phyloP scores from a whole-genome alignment of 1,140 invertebrate species.

The Euwallacea similis region DNA sequence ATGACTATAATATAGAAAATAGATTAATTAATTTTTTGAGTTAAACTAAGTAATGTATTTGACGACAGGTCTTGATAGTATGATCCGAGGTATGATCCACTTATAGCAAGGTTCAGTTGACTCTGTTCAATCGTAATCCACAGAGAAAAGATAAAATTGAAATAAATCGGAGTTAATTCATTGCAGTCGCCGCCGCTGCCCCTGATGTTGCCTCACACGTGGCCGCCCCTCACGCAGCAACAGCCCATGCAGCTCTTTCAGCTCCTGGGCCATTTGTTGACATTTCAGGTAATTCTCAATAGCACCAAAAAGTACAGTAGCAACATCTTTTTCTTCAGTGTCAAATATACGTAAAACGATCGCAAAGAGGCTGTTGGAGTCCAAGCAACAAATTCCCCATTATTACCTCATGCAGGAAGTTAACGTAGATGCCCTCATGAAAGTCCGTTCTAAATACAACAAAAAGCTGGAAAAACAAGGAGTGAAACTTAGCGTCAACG shows the following conservation, averaged over 20 bases:
- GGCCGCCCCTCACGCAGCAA: slow-evolving; percentile 51
- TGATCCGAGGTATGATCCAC: too few species aligned
- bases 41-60: too few species aligned
- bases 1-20: too few species aligned
- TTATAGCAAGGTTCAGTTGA: too few species aligned
- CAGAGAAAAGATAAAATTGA: not conserved
- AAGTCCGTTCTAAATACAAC: slow-evolving; percentile 41
- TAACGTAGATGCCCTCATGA: slow-evolving; percentile 45
- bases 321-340: slow-evolving; percentile 53
- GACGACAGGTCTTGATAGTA: too few species aligned
- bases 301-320: slow-evolving; percentile 1
- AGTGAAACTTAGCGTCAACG: slow-evolving; percentile 46
- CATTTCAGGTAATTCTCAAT: slow-evolving; percentile 60
- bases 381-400: slow-evolving; percentile 94
- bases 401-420: slow-evolving; percentile 55
- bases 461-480: slow-evolving; percentile 46
- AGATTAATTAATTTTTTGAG: too few species aligned
- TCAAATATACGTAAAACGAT: slow-evolving; percentile 88
- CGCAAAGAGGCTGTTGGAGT: slow-evolving; percentile 87
- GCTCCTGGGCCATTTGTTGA: slow-evolving; percentile 67
- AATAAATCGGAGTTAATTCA: not conserved
- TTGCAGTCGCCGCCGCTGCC: slow-evolving; percentile 41
- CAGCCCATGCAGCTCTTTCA: slow-evolving; percentile 53
- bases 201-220: slow-evolving; percentile 49
- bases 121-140: too few species aligned